Percentiles rank a stretch among this genome's conserved stretches.
phyloP scores from a whole-genome alignment of 2,888 invertebrate species.

The Creontiades dilutus region DNA sequence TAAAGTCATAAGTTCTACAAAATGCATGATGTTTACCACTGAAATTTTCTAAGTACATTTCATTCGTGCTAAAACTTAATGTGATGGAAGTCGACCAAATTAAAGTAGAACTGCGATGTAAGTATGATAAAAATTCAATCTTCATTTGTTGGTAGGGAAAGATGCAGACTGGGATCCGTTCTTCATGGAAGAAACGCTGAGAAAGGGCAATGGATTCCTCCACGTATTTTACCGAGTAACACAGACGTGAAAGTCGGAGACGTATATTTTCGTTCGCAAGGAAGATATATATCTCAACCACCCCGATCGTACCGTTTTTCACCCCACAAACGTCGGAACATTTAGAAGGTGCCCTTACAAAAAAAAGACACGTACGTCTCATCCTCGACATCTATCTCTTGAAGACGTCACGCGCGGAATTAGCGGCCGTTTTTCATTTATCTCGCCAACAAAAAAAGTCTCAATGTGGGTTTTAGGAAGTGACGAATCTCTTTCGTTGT shows the following conservation, averaged over 20 bases:
- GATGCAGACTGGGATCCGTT: no score
- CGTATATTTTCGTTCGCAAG: constrained; percentile 31
- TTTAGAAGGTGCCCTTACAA: neutral
- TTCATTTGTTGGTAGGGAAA: no score
- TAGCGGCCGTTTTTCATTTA: neutral
- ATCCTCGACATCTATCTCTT: constrained; percentile 19
- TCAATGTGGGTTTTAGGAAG: neutral
- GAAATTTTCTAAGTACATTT: no score
- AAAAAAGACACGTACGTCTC: constrained; percentile 19
- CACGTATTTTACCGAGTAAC: constrained; percentile 19
- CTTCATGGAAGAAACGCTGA: constrained; percentile 5
- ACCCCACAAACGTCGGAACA: constrained; percentile 15
- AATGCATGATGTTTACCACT: no score
- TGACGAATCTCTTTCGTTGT: neutral
- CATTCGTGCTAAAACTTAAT: no score
- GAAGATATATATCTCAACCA: neutral
- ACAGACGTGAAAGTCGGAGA: constrained; percentile 26
- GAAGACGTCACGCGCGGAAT: constrained; percentile 21
- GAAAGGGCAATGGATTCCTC: neutral
- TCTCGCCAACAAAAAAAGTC: neutral
- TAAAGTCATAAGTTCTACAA: no score
- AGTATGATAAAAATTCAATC: no score
- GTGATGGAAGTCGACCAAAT: no score
- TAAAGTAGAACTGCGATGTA: no score
- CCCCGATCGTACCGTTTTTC: constrained; percentile 15